A percentile compares a stretch with the other conserved stretches of the same genome.
These are phyloP conservation scores for Lepidurus apus DNA, from an alignment of 1,140 invertebrate genomes.

Conservation along the genomic window DNA sequence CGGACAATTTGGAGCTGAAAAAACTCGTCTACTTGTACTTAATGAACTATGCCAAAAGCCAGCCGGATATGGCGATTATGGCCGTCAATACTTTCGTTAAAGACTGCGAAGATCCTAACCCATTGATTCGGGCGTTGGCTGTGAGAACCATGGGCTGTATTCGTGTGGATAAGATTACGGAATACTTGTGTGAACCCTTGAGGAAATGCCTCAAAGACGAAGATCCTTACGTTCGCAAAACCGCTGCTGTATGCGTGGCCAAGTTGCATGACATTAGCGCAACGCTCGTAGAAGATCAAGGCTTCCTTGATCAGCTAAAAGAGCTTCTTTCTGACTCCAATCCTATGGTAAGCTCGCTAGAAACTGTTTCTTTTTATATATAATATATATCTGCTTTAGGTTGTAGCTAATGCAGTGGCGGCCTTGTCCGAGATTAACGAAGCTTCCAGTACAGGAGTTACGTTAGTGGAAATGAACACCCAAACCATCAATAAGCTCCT, in stretches of 20 bases:
- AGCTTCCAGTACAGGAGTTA: slow-evolving; percentile 83
- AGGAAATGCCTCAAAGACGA: slow-evolving; percentile 98
- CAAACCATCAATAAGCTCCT: slow-evolving; percentile 97
- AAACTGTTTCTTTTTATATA: slow-evolving; percentile 20
- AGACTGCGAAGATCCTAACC: slow-evolving; percentile 99
- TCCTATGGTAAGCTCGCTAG: slow-evolving; percentile 78
- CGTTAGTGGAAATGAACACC: slow-evolving; percentile 93
- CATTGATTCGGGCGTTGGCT: slow-evolving; percentile 93
- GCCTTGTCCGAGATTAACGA: slow-evolving; percentile 98
- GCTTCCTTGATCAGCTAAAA: slow-evolving; percentile 94
- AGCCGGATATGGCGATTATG: slow-evolving; percentile 99
- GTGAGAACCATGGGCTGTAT: slow-evolving; percentile 99
- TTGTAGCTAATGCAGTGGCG: slow-evolving; percentile 98
- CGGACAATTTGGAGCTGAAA: slow-evolving; percentile 98
- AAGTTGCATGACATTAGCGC: slow-evolving; percentile 99
- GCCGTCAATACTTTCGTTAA: slow-evolving; percentile 99
- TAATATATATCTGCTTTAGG: slow-evolving; percentile 46
- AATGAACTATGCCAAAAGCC: slow-evolving; percentile 99
- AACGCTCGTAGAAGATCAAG: slow-evolving; percentile 94
- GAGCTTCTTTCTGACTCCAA: slow-evolving; percentile 92
- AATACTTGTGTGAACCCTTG: slow-evolving; percentile 97
- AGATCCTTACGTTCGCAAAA: slow-evolving; percentile 99
- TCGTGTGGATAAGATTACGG: slow-evolving; percentile 99
- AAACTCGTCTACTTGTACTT: slow-evolving; percentile 98
- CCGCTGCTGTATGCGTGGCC: slow-evolving; percentile 97